Base-by-base conservation (phyloP, 2,797 vertebrate genomes). In the Buphagus erythrorhynchus region DNA sequence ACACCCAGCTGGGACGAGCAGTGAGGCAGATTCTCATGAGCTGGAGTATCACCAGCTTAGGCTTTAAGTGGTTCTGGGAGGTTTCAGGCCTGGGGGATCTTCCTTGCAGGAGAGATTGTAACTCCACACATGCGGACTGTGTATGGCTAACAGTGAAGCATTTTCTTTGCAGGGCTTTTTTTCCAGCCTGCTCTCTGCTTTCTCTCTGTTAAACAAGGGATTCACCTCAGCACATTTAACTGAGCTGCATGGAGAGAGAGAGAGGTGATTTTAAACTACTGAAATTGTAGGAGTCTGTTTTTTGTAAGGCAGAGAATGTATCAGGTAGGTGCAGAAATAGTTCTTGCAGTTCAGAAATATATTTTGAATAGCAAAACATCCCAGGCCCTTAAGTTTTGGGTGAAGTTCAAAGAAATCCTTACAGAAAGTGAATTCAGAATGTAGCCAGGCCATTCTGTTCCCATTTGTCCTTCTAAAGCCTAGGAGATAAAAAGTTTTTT, bases 351-450 rank as follows among this genome's bases (percentile, higher is more conserved):
- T 89, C 78, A 62, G 46, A 83, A 95, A 22, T 84, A 31, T 12
- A 11, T 72, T 92, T 94, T 69, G 58, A 86, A 80, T 54, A 62
- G 49, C 28, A 74, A 68, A 92, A 55, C 67, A 86, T 93, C 67
- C 42, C 17, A 43, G 45, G 18, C 68, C 49, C 42, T 80, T 71
- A 92, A 74, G 81, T 79, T 86, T 40, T 91, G 77, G 55, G 49
- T 49, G 36, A 67, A 77, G 79, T 93, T 97, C 92, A 90, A 95
- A 92, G 35, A 90, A 96, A 71, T 91, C 59, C 69, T 95, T 97
- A 87, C 82, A 95, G 96, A 97, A 89, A 96, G 94, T 31, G 90
- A 95, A 59, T 69, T 77, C 71, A 95, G 59, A 94, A 90, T 76
- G 80, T 88, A 75, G 77, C 43, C 72, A 87, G 84, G 69, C 92